These are phyloP conservation scores for Taeniopygia guttata DNA, from an alignment of 2,797 vertebrate species.

Conservation along the genomic window DNA sequence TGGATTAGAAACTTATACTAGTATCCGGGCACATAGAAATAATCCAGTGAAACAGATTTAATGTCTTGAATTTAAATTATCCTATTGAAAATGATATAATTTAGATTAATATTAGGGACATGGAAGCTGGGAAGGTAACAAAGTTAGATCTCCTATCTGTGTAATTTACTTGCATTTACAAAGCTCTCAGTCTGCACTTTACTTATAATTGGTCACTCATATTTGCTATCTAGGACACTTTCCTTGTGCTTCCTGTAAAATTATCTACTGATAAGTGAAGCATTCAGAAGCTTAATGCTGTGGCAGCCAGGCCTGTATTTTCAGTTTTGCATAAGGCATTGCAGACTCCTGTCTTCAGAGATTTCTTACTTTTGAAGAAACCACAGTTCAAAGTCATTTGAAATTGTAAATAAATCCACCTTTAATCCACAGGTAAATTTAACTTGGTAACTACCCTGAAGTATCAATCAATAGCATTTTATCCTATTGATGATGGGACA, in stretches of 20 bases:
- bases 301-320: slow-evolving; percentile 20
- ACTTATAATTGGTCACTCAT: slow-evolving; percentile 4
- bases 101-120: not conserved
- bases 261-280: slow-evolving; percentile 19
- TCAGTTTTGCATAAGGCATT: slow-evolving; percentile 28
- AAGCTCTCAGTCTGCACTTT: slow-evolving; percentile 19
- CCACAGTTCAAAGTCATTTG: slow-evolving; percentile 20
- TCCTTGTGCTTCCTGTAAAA: not conserved
- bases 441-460: not conserved
- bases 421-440: not conserved
- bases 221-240: slow-evolving; percentile 36
- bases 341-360: slow-evolving; percentile 1
- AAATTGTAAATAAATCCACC: not conserved
- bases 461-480: not conserved
- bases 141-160: not conserved
- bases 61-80: not conserved
- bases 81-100: not conserved
- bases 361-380: not conserved
- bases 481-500: not conserved
- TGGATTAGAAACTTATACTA: not conserved
- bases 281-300: not conserved
- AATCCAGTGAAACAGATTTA: not conserved
- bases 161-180: slow-evolving; percentile 42
- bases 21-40: not conserved
- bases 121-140: not conserved